Percentiles rank a stretch among this genome's conserved stretches.
phyloP scores from a whole-genome alignment of 2,888 invertebrate genomes.

The Trissonchulus latispiculum region DNA sequence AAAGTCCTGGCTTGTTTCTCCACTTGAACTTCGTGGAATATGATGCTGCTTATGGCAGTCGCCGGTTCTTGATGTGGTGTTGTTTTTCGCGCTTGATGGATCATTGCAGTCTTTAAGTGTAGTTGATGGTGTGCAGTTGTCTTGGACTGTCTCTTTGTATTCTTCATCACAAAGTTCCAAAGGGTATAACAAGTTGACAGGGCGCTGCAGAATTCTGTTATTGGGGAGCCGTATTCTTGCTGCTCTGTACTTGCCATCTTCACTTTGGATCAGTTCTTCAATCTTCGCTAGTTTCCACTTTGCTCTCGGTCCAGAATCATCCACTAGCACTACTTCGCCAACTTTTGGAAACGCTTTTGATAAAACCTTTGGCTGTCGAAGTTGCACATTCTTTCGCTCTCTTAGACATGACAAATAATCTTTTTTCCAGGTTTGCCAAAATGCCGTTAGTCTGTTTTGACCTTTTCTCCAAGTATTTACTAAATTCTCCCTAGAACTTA shows the following conservation, averaged over 20 bases:
- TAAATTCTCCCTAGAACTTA: too few relatives aligned
- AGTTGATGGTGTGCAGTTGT: too few relatives aligned
- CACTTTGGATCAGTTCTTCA: not conserved
- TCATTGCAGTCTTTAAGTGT: too few relatives aligned
- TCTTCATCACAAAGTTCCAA: too few relatives aligned
- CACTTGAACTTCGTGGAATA: too few relatives aligned
- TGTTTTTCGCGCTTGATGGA: too few relatives aligned
- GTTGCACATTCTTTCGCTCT: not conserved
- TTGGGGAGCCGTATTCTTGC: not conserved
- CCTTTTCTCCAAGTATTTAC: constrained; percentile 14
- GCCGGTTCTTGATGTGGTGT: too few relatives aligned
- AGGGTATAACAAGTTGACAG: constrained; percentile 13
- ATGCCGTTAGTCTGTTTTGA: not conserved
- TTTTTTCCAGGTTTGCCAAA: constrained; percentile 13
- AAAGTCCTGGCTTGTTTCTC: too few relatives aligned
- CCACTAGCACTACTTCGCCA: constrained; percentile 11
- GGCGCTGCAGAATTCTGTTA: not conserved
- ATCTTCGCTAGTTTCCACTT: too few relatives aligned
- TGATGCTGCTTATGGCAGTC: too few relatives aligned
- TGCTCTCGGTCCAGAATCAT: too few relatives aligned
- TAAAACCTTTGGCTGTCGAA: not conserved
- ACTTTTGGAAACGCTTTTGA: not conserved
- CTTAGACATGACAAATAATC: constrained; percentile 14
- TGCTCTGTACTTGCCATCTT: constrained; percentile 2
- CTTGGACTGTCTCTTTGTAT: too few relatives aligned